phyloP scores from a whole-genome alignment of 2,797 vertebrate genomes.

The Oreortyx pictus region DNA sequence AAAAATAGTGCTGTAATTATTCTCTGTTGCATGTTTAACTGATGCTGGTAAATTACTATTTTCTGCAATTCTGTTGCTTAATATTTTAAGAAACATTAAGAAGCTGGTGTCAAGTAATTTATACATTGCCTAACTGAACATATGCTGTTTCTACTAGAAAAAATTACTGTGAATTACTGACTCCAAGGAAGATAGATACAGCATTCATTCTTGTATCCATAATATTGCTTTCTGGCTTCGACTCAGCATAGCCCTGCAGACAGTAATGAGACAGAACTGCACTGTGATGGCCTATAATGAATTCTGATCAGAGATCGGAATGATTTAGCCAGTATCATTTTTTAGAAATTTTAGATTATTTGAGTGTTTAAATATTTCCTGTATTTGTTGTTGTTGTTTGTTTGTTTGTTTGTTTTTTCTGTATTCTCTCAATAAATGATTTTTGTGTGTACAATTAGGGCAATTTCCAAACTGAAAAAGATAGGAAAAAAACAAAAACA shows the following conservation, averaged over 20 bases:
- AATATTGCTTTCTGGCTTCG: neutral
- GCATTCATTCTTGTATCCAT: neutral
- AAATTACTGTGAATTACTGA: neutral
- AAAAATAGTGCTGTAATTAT: neutral
- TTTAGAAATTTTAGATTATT: neutral
- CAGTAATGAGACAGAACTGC: neutral
- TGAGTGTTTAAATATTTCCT: neutral
- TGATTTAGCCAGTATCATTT: neutral
- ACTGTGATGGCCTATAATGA: neutral
- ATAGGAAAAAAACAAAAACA: neutral
- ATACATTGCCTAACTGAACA: neutral
- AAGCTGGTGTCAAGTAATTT: neutral
- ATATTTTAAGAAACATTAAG: neutral
- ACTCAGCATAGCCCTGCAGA: rapidly evolving
- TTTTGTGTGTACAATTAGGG: neutral
- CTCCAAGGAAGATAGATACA: neutral
- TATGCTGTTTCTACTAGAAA: neutral
- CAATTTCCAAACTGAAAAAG: neutral
- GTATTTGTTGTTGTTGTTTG: neutral
- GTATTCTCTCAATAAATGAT: neutral
- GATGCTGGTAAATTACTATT: neutral
- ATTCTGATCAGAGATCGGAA: neutral
- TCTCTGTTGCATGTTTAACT: neutral
- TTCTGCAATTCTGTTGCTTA: neutral
- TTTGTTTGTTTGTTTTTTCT: no score